Percentiles rank a stretch among this genome's conserved stretches.
These are phyloP conservation scores for Cololabis saira DNA, from an alignment of 2,113 vertebrate species.

Conservation along the genomic window DNA sequence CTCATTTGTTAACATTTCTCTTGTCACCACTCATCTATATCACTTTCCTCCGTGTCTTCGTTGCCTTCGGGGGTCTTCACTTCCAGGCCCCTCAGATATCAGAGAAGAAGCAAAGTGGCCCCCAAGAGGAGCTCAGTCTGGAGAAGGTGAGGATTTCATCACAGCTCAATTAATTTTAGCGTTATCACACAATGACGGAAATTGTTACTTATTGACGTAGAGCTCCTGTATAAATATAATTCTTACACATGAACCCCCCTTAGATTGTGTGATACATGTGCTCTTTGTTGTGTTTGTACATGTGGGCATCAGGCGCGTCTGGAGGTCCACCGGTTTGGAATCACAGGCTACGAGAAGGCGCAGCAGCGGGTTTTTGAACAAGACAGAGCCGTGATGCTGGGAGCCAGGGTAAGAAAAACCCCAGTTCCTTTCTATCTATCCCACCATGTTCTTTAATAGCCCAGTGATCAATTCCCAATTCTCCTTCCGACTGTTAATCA, in stretches of 20 bases:
- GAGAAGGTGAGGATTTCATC: slow-evolving; percentile 85
- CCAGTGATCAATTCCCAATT: no score
- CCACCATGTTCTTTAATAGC: neutral
- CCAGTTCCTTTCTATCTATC: neutral
- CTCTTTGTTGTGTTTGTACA: neutral
- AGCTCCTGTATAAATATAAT: no score
- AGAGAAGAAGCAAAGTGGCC: slow-evolving; percentile 63
- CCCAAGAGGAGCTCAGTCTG: slow-evolving; percentile 81
- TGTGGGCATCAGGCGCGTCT: slow-evolving; percentile 85
- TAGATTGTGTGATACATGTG: neutral
- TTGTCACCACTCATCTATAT: slow-evolving; percentile 5
- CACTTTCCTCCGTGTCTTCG: neutral
- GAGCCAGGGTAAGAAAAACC: slow-evolving; percentile 85
- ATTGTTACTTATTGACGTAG: no score
- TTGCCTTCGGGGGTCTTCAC: slow-evolving; percentile 15
- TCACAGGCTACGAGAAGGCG: slow-evolving; percentile 92
- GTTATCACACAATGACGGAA: no score
- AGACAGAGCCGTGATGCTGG: slow-evolving; percentile 94
- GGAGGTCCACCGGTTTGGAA: slow-evolving; percentile 95
- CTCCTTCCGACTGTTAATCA: slow-evolving; percentile 52
- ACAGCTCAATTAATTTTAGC: neutral
- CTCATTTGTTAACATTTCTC: neutral
- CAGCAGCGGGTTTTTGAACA: slow-evolving; percentile 89
- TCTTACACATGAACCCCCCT: no score
- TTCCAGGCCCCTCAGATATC: slow-evolving; percentile 57